Conservation (phyloP, 2,113 vertebrate species). For the Aphelocoma coerulescens region DNA sequence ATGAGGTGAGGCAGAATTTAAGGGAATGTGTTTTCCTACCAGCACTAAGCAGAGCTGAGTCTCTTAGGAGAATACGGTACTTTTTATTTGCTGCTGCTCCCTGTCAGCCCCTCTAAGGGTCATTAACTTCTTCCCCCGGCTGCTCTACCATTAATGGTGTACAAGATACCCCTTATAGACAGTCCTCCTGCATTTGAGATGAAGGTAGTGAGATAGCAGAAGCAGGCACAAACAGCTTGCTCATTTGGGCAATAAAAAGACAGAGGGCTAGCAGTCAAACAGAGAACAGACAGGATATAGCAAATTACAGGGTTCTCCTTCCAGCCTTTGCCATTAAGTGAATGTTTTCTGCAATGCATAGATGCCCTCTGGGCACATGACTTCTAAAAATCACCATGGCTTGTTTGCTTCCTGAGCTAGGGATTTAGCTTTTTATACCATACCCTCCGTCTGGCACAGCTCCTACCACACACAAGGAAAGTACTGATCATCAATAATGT, state of each 20-base stretch:
- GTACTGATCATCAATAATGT: not conserved
- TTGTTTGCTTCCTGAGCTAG: slow-evolving; percentile 50
- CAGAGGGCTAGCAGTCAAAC: slow-evolving; percentile 36
- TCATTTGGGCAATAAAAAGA: slow-evolving; percentile 66
- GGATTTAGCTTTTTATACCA: slow-evolving; percentile 28
- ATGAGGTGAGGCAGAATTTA: slow-evolving; percentile 24
- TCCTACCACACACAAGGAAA: not conserved
- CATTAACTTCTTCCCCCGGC: slow-evolving; percentile 2
- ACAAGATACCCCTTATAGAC: not conserved
- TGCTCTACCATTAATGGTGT: not conserved
- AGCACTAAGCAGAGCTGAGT: not conserved
- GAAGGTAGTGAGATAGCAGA: slow-evolving; percentile 31
- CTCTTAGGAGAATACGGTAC: not conserved
- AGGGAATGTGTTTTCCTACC: not conserved
- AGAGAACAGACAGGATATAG: slow-evolving; percentile 47
- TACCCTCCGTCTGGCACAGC: not conserved
- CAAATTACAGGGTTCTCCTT: slow-evolving; percentile 49
- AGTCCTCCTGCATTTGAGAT: slow-evolving; percentile 27
- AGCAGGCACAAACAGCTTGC: slow-evolving; percentile 18
- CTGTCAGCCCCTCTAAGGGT: not conserved
- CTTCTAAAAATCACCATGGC: slow-evolving; percentile 23
- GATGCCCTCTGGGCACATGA: slow-evolving; percentile 54
- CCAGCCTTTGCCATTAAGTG: slow-evolving; percentile 35
- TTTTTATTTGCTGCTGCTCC: slow-evolving; percentile 26
- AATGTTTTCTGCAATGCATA: slow-evolving; percentile 16